Conservation (phyloP, 2,797 vertebrate species). For the Siniperca undulata region DNA sequence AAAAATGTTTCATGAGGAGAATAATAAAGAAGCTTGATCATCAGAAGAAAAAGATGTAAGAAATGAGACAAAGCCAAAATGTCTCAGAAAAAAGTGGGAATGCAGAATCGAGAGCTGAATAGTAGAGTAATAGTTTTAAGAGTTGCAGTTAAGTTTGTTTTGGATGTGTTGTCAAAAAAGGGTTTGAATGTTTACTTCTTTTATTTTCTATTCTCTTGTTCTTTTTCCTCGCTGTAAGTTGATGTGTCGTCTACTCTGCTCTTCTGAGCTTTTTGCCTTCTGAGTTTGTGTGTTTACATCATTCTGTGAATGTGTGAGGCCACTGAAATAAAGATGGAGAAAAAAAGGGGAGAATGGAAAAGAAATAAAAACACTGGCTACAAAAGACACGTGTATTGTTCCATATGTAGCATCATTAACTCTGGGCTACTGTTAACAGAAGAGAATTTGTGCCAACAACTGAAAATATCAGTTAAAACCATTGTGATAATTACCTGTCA, state of each 20-base stretch:
- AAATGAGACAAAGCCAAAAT: neutral
- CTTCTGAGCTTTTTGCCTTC: constrained; percentile 7
- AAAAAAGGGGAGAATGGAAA: neutral
- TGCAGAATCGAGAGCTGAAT: constrained; percentile 9
- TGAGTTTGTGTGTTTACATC: constrained; percentile 23
- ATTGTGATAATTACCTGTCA: constrained; percentile 41
- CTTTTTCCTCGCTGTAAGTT: neutral
- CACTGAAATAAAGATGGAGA: neutral
- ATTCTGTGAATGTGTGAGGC: constrained; percentile 3
- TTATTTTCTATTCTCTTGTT: constrained; percentile 30
- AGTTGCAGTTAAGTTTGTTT: constrained; percentile 14
- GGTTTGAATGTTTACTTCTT: constrained; percentile 25
- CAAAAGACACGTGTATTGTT: neutral
- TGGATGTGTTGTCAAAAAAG: neutral
- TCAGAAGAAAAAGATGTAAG: constrained; percentile 1
- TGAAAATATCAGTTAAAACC: constrained; percentile 30
- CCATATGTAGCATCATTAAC: constrained; percentile 6
- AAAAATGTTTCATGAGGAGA: constrained; percentile 13
- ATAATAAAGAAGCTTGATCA: neutral
- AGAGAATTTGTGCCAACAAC: constrained; percentile 9
- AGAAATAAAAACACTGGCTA: neutral
- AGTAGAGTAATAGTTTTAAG: neutral
- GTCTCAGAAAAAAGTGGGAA: neutral
- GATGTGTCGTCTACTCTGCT: constrained; percentile 8
- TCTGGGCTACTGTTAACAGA: constrained; percentile 8